Conservation (phyloP, 2,113 vertebrate species). For the Terrapene triunguis region DNA sequence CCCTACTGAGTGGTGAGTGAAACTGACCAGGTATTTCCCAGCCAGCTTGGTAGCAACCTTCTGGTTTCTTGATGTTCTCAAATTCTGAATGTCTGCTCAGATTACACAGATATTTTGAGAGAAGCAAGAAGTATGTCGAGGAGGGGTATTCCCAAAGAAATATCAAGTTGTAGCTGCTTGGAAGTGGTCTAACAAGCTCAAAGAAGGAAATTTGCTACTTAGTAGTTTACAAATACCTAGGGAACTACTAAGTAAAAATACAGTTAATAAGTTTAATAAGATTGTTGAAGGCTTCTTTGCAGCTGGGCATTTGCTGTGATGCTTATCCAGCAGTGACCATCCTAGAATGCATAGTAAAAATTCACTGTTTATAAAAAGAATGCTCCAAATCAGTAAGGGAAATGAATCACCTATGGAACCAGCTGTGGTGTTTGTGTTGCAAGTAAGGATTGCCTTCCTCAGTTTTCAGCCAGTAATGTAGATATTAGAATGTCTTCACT, state of each 20-base stretch:
- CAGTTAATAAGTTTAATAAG: neutral
- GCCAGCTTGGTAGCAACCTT: neutral
- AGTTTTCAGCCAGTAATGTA: neutral
- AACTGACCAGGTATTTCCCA: neutral
- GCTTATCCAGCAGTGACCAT: neutral
- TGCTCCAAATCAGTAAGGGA: neutral
- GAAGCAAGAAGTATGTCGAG: neutral
- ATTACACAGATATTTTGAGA: neutral
- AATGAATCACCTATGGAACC: neutral
- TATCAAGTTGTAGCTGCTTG: neutral
- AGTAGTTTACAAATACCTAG: constrained; percentile 18
- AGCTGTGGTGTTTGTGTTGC: neutral
- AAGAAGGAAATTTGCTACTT: constrained; percentile 5
- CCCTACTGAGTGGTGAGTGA: constrained; percentile 7
- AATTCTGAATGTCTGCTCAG: neutral
- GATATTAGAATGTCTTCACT: neutral
- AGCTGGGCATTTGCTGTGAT: neutral
- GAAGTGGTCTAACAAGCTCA: constrained; percentile 11
- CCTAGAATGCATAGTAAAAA: neutral
- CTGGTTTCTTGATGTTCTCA: neutral
- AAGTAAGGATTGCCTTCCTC: neutral
- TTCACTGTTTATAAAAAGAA: neutral
- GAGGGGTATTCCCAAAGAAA: neutral
- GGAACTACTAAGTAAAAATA: neutral
- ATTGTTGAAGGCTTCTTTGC: neutral